Evolutionary conservation across 2,888 invertebrate species (phyloP).

Genomic region (Lasioglossum lativentre): DNA sequence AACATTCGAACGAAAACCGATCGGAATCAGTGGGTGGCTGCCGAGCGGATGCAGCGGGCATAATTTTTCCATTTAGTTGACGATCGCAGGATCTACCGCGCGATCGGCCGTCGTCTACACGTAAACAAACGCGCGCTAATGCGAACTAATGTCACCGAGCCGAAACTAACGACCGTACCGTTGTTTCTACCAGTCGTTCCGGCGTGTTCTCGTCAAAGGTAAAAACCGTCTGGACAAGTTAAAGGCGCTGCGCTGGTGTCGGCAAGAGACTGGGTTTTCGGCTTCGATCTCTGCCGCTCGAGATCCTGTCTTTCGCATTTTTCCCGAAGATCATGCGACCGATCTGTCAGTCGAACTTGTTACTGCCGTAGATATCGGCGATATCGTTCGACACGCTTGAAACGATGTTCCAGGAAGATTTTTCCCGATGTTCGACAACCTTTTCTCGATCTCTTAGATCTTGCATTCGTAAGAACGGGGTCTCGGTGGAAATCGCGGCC

Average conservation of each 20-base stretch:
- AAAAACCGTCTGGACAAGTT: constrained; percentile 42
- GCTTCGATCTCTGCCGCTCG: not conserved
- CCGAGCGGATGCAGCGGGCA: constrained; percentile 49
- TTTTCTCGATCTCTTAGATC: constrained; percentile 2
- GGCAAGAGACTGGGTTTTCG: not conserved
- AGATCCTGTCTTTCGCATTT: constrained; percentile 57
- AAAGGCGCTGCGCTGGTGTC: not conserved
- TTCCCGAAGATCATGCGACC: constrained; percentile 59
- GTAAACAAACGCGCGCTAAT: constrained; percentile 73
- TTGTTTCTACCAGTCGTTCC: constrained; percentile 38
- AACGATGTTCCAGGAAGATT: constrained; percentile 42
- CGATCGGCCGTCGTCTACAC: constrained; percentile 47
- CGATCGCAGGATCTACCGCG: constrained; percentile 44
- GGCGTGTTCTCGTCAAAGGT: constrained; percentile 44
- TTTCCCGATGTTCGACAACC: constrained; percentile 29
- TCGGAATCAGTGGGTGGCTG: constrained; percentile 60
- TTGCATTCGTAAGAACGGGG: not conserved
- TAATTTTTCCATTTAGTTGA: constrained; percentile 72
- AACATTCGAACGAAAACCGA: constrained; percentile 26
- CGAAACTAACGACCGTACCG: constrained; percentile 70
- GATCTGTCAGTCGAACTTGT: constrained; percentile 70
- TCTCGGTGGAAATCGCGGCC: not conserved
- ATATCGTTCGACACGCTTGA: constrained; percentile 62
- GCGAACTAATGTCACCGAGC: constrained; percentile 70
- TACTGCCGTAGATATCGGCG: constrained; percentile 74